A percentile compares a stretch with the other conserved stretches of the same genome.
Conservation (phyloP, 2,113 vertebrate species). For the Odocoileus hemionus region DNA sequence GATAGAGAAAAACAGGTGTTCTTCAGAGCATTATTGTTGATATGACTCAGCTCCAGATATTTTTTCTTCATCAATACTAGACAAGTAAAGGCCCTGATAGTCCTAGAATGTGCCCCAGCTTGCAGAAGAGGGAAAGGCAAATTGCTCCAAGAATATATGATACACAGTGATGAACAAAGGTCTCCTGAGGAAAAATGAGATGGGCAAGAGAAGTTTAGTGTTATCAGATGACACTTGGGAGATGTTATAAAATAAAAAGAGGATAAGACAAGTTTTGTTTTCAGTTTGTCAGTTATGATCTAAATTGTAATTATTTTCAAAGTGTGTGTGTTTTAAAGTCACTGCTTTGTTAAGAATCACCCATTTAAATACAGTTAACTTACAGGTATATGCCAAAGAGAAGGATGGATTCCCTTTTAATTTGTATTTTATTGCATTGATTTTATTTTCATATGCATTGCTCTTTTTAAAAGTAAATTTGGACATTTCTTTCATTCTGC, state of each 20-base stretch:
- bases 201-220: not conserved
- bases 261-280: not conserved
- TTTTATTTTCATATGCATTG: not conserved
- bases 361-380: slow-evolving; percentile 27
- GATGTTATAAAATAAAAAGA: not conserved
- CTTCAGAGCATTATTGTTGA: not conserved
- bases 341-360: slow-evolving; percentile 26
- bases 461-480: not conserved
- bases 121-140: not conserved
- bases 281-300: not conserved
- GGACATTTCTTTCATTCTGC: not conserved
- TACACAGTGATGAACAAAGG: not conserved
- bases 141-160: not conserved
- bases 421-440: slow-evolving; percentile 2
- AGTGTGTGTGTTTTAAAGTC: not conserved
- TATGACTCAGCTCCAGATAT: not conserved
- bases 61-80: not conserved
- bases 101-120: not conserved
- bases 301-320: not conserved
- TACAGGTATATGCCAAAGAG: not conserved
- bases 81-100: not conserved
- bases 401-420: not conserved
- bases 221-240: not conserved
- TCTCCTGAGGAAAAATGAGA: not conserved
- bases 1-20: not conserved